A percentile compares a stretch with the other conserved stretches of the same genome.
Conservation (phyloP, 2,888 invertebrate genomes). For the Hydriomena furcata region DNA sequence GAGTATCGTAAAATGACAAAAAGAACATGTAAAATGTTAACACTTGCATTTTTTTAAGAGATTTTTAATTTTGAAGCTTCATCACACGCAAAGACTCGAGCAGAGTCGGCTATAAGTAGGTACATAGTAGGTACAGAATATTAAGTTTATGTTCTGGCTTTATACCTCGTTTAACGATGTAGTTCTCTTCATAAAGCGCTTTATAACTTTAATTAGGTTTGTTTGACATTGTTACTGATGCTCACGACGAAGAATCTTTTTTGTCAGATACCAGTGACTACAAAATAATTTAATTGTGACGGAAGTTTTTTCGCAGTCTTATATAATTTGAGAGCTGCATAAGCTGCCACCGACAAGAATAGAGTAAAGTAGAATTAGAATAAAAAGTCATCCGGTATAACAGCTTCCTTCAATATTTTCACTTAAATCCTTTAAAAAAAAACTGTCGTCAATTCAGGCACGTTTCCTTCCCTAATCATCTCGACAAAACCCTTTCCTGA, state of each 20-base stretch:
- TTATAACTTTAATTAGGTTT: not conserved
- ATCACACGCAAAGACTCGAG: not conserved
- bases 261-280: no score
- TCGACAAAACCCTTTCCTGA: conserved; percentile 20
- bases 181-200: not conserved
- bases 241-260: not conserved
- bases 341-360: no score
- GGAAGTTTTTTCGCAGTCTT: no score
- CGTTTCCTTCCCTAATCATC: conserved; percentile 20
- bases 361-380: not conserved
- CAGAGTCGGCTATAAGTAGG: not conserved
- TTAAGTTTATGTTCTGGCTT: conserved; percentile 1
- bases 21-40: no score
- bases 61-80: no score
- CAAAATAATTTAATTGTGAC: no score
- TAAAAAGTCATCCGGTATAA: no score
- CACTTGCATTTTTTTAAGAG: no score
- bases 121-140: not conserved
- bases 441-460: conserved; percentile 20
- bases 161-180: not conserved
- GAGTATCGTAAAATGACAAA: no score
- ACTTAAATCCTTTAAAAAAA: not conserved
- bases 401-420: not conserved
- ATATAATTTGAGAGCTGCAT: no score
- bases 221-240: not conserved